Evolutionary conservation across 2,113 vertebrate species (phyloP).

Genomic region (Lampris megalopsis): DNA sequence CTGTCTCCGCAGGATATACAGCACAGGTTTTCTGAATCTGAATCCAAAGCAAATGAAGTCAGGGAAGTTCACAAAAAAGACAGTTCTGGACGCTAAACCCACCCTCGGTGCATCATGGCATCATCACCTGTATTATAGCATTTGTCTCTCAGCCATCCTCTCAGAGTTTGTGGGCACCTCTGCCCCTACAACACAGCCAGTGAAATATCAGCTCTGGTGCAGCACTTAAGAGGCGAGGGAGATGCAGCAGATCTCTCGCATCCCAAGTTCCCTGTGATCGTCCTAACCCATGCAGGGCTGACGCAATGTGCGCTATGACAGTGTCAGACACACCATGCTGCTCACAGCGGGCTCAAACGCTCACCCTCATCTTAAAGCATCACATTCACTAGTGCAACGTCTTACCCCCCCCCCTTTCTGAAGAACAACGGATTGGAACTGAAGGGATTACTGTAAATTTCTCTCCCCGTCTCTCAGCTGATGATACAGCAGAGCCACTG

Average conservation of each 20-base stretch:
- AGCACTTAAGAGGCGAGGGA: background rate
- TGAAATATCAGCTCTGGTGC: background rate
- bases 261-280: constrained; percentile 12
- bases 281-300: constrained; percentile 4
- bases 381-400: background rate
- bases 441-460: background rate
- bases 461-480: background rate
- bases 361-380: background rate
- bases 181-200: background rate
- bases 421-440: background rate
- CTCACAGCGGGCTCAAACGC: background rate
- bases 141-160: background rate
- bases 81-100: background rate
- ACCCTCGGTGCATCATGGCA: background rate
- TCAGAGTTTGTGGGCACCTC: background rate
- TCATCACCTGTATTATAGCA: background rate
- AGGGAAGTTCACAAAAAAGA: background rate
- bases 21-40: background rate
- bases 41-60: background rate
- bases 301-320: constrained; percentile 2
- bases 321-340: background rate
- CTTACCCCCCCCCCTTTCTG: background rate
- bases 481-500: background rate
- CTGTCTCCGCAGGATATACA: background rate
- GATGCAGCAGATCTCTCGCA: background rate